Base-by-base conservation (phyloP, 37 sponge, comb jelly and placozoan species). In the Lycopodina hypogea region DNA sequence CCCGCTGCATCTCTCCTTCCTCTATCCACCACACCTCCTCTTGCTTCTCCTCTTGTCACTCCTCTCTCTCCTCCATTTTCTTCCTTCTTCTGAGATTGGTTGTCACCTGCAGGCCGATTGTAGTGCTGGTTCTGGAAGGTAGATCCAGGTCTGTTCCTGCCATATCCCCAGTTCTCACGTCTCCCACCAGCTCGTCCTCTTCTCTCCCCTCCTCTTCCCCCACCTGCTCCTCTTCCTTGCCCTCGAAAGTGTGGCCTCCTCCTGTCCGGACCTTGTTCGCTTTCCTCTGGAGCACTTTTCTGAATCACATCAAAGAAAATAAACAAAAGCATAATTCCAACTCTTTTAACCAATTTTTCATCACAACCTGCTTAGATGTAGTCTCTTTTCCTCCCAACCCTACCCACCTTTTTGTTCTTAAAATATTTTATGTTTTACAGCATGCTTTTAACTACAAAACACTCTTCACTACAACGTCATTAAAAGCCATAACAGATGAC, bases 251-350 rank as follows among this genome's bases (percentile, higher is more conserved):
- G 79, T 26, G 56, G 71, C 24, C 82, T 58, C 3, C 82, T 48
- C 15, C 82, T 26, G 53, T 81, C 82, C 18, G 82, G 82, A 30
- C 74, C 74, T 21, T 62, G 82, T 28, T 68, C 70, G 3, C 72
- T 74, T 29, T 71, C 53, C 62, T 81, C 82, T 15, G 82, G 65
- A 42, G 82, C 64, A 51, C 82, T 81, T 45, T 72, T 24, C 32
- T 53, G 55, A 15, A 56, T 26, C 3, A 29, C 6, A 56, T 17
- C 12, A 4, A 59, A 59, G 4, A 59, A 28, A 3, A 59, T 17
- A 26, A 6, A 59, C 48, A 45, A 12, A 32, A 18, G 6, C 62
- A 60, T 29, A 55, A 14, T 55, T 55, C 18, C 18, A 21, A 14
- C 18, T 55, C 56, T 55, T n/a, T n/a, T n/a, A n/a, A n/a, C n/a